phyloP scores from a whole-genome alignment of 92 coral and sea anemone species.

The Porites divaricata region DNA sequence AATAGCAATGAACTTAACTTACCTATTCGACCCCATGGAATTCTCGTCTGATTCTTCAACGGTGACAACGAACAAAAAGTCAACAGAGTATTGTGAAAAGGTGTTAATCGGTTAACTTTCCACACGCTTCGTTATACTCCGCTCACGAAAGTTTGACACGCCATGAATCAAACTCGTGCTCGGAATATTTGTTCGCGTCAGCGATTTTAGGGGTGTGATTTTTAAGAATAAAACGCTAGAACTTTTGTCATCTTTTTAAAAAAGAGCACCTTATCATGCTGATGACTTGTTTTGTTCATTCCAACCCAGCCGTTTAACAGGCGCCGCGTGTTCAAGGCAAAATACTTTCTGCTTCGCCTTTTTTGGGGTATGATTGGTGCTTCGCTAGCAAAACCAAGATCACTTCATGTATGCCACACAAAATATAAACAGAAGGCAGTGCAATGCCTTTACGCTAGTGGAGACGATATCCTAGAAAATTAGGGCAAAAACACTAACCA shows the following conservation, averaged over 20 bases:
- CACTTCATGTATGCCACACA: too few species aligned
- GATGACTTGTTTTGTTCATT: not conserved
- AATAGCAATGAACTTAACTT: not conserved
- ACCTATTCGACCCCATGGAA: slow-evolving; percentile 4
- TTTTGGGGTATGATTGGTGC: too few species aligned
- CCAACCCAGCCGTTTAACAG: not conserved
- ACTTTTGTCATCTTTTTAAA: not conserved
- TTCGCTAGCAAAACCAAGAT: too few species aligned
- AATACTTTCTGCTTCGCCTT: too few species aligned
- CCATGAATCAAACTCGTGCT: not conserved
- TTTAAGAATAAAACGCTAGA: not conserved
- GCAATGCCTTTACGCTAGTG: too few species aligned
- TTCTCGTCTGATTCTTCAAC: not conserved
- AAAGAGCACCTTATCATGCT: not conserved
- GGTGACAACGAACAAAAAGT: not conserved
- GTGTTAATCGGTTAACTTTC: slow-evolving; percentile 3
- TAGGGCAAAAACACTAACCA: too few species aligned
- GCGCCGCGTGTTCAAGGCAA: not conserved
- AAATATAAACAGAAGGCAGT: too few species aligned
- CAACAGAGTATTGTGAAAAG: not conserved
- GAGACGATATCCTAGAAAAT: too few species aligned
- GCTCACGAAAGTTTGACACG: slow-evolving; percentile 7
- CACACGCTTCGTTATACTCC: too few species aligned
- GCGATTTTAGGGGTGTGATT: not conserved
- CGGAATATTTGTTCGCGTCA: not conserved